Evolutionary conservation across 2,888 invertebrate species (phyloP).

Genomic region (Cheilosia scutellata): DNA sequence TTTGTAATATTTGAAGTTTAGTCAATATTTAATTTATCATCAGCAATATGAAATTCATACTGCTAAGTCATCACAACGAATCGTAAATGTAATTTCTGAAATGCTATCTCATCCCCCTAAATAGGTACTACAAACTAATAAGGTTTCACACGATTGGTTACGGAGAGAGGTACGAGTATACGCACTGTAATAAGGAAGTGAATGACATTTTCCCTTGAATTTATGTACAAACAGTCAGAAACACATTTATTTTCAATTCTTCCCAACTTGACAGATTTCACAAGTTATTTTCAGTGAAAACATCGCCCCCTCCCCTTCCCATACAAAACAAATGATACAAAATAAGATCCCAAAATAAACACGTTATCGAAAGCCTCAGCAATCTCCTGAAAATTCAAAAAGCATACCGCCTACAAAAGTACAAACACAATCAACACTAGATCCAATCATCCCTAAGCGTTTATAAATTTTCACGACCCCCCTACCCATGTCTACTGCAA

Average conservation of each 20-base stretch:
- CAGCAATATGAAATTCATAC: too few relatives aligned
- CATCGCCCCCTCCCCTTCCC: background rate
- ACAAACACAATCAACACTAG: conserved; percentile 5
- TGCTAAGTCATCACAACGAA: too few relatives aligned
- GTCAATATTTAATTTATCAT: too few relatives aligned
- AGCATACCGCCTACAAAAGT: background rate
- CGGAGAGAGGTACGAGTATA: too few relatives aligned
- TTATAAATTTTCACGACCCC: background rate
- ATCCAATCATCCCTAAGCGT: background rate
- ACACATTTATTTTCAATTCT: background rate
- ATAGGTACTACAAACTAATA: too few relatives aligned
- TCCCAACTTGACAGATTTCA: background rate
- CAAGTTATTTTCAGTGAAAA: background rate
- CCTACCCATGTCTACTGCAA: conserved; percentile 22
- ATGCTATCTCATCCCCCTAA: too few relatives aligned
- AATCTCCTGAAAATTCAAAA: background rate
- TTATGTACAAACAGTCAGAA: background rate
- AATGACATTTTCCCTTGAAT: too few relatives aligned
- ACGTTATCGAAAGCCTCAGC: background rate
- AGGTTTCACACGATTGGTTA: too few relatives aligned
- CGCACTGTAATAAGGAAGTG: too few relatives aligned
- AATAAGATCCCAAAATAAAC: background rate
- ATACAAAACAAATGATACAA: background rate
- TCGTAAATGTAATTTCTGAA: too few relatives aligned
- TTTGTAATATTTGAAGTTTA: too few relatives aligned